Evolutionary conservation across 2,888 invertebrate genomes (phyloP).

Genomic region (Aplocera efformata): DNA sequence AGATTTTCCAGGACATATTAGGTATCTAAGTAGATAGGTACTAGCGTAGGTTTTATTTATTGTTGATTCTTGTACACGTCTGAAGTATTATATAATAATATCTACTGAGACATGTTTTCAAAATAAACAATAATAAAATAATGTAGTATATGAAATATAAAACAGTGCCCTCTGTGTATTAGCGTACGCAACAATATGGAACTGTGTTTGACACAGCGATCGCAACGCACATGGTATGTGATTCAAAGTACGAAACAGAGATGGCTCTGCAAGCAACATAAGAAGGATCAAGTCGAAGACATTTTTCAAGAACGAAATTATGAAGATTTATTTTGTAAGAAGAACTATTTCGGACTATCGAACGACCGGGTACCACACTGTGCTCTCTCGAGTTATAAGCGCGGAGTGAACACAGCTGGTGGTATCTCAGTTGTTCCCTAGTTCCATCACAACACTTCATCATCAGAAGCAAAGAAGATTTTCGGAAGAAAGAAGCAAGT

Average conservation of each 20-base stretch:
- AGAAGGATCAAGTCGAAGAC: conserved; percentile 14
- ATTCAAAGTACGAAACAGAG: conserved; percentile 29
- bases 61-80: no score
- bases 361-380: conserved; percentile 98
- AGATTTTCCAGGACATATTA: no score
- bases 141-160: conserved; percentile 3
- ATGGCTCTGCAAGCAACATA: conserved; percentile 26
- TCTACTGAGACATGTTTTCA: no score
- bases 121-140: no score
- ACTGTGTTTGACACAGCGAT: conserved; percentile 13
- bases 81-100: no score
- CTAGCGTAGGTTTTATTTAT: no score
- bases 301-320: conserved; percentile 3
- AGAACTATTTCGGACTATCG: conserved; percentile 60
- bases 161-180: conserved; percentile 46
- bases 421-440: conserved; percentile 95
- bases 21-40: no score
- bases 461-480: conserved; percentile 1
- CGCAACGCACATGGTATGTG: conserved; percentile 17
- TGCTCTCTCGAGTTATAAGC: conserved; percentile 90
- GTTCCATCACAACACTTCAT: conserved; percentile 51
- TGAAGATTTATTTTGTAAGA: conserved; percentile 22
- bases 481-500: neutral
- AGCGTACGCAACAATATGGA: conserved; percentile 22
- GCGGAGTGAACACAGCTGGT: conserved; percentile 99